Base-by-base conservation (phyloP, 2,797 vertebrate genomes). In the Linurgus olivaceus region DNA sequence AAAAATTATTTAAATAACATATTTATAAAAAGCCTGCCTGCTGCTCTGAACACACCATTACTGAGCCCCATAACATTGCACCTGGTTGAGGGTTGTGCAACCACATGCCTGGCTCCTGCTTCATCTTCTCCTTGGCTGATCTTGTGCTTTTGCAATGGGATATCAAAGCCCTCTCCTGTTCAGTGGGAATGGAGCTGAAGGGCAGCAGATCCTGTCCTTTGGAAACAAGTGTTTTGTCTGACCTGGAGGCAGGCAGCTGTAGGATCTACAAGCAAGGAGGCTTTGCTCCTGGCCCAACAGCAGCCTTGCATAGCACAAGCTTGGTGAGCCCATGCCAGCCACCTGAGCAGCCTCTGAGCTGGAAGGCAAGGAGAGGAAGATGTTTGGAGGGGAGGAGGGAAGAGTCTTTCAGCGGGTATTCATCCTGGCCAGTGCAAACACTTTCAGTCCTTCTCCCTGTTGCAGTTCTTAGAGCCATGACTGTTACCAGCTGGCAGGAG, bases 271-370 rank as follows among this genome's bases (percentile, higher is more conserved):
- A 72, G 42, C 35, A 58, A 78, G 58, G 67, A 73, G 48, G 11
- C 35, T 92, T 90, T 86, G 62, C 45, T 93, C 13, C 54, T 54
- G 72, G 40, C 25, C 1, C 5, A 33, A 29, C 23, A 74, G 44
- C 57, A 95, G 61, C 74, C 44, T 51, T 70, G 76, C 0, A 5
- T 78, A 54, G 37, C 12, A 2, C 40, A 42, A 35, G n/a, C 0
- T 2, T 29, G 13, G 42, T 24, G 45, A 86, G 35, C 66, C 63
- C 4, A 0, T 52, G 52, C 17, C 58, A 68, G 38, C 59, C 16
- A 6, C 35, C 17, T 0, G 0, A 37, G 45, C 25, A 73, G 29
- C 17, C 38, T 57, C 52, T 1, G 1, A 62, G 51, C 35, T 75
- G 74, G 62, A 70, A 51, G 31, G 38, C 44, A 70, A 68, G 57